A percentile compares a stretch with the other conserved stretches of the same genome.
These are phyloP conservation scores for Onychomys torridus DNA, from an alignment of 2,797 vertebrate genomes.

Conservation along the genomic window DNA sequence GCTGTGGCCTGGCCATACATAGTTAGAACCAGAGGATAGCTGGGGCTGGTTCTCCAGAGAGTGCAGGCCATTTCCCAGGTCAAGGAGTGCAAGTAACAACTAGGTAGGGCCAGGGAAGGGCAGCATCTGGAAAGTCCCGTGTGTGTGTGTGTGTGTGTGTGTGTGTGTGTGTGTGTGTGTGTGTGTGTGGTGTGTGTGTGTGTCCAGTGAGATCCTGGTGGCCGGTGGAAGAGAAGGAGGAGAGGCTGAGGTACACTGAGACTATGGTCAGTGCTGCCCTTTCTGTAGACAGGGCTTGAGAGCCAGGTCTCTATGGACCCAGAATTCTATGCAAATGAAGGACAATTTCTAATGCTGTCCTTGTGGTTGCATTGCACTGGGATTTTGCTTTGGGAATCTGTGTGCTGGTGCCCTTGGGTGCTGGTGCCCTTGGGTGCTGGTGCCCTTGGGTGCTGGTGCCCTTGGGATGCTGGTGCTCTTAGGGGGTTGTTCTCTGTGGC, in stretches of 20 bases:
- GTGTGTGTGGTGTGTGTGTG: no score
- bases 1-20: neutral
- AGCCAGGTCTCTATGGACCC: neutral
- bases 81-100: no score
- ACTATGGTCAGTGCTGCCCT: accelerated
- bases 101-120: neutral
- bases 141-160: no score
- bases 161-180: no score
- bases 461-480: neutral
- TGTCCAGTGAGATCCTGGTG: no score
- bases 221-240: neutral
- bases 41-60: accelerated
- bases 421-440: neutral
- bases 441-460: neutral
- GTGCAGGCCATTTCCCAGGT: neutral
- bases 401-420: neutral
- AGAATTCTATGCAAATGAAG: neutral
- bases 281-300: neutral
- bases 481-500: neutral
- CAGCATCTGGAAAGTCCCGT: accelerated
- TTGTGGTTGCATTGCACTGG: accelerated
- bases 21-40: neutral
- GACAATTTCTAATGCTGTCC: neutral
- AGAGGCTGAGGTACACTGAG: accelerated
- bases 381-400: neutral